Base-by-base conservation (phyloP, 2,888 invertebrate genomes). In the Drosophila fungiperda region DNA sequence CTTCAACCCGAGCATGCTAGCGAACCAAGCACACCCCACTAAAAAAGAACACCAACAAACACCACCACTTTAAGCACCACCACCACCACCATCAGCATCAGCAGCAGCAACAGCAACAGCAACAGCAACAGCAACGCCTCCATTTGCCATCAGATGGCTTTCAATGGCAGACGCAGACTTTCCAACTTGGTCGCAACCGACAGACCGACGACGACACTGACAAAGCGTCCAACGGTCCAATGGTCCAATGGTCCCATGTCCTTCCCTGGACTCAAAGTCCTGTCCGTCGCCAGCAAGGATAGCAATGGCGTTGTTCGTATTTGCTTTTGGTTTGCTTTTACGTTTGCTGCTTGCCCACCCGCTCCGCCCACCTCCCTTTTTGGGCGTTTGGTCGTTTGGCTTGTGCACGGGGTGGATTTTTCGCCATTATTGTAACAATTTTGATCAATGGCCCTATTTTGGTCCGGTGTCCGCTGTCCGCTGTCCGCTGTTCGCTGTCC, bases 401-500 rank as follows among this genome's bases (percentile, higher is more conserved):
- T 65, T 63, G 73, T 64, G 52, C 75, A 64, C 53, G 87, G 87
- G 87, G 82, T 83, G 74, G 91, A 82, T 89, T 91, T 91, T 92
- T 89, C 90, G 92, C 91, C 92, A 92, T 91, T 91, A 91, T 89
- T 91, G 91, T 91, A 82, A 80, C 91, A 91, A 84, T 90, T 91
- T 92, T 91, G 90, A 89, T 89, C 89, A 89, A 89, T 89, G 89
- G 88, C 83, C 90, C 84, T 77, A 86, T 89, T 88, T 88, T 86
- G 76, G 80, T 57, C 58, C 59, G 80, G 71, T 84, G 84, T 85
- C 80, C 80, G 74, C 78, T 68, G 29, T 29, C 49, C 17, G 49
- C 26, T 20, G 15, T 29, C 17, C 29, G 26, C 17, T 48, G 29
- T 29, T 6, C 29, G 29, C 26, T 36, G 12, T 20, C 26, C 49